Evolutionary conservation across 2,888 invertebrate species (phyloP).

Genomic region (Dorcus parallelipipedus): DNA sequence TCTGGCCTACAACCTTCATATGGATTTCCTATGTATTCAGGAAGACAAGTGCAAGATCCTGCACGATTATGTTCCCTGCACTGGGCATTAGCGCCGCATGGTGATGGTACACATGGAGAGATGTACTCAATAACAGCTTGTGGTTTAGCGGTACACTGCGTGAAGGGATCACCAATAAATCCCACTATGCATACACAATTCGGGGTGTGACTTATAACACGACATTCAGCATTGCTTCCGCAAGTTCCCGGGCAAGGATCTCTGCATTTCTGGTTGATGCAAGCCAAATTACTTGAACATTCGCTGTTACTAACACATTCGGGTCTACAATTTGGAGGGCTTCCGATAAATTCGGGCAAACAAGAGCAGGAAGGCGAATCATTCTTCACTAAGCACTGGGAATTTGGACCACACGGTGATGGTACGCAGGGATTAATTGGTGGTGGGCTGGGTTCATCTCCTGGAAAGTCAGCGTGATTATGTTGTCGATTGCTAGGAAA

Average conservation of each 20-base stretch:
- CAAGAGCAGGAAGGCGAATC: constrained; percentile 73
- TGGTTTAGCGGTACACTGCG: constrained; percentile 13
- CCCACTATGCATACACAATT: constrained; percentile 70
- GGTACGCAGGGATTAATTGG: constrained; percentile 62
- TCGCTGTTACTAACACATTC: constrained; percentile 72
- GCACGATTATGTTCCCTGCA: constrained; percentile 62
- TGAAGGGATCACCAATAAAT: constrained; percentile 40
- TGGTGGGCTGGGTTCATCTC: constrained; percentile 40
- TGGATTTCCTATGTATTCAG: constrained; percentile 73
- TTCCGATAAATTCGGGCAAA: constrained; percentile 64
- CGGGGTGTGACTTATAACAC: constrained; percentile 73
- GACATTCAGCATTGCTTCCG: constrained; percentile 68
- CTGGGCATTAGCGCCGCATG: constrained; percentile 68
- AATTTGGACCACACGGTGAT: constrained; percentile 77
- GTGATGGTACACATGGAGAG: constrained; percentile 62
- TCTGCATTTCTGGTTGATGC: constrained; percentile 69
- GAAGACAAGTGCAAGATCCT: constrained; percentile 66
- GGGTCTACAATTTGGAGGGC: constrained; percentile 70
- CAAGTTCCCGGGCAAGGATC: constrained; percentile 73
- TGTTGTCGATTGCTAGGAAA: too few species aligned
- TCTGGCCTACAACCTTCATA: constrained; percentile 76
- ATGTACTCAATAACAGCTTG: constrained; percentile 36
- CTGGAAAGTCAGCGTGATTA: not conserved
- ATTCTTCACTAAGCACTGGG: constrained; percentile 55
- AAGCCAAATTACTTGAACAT: constrained; percentile 66